Conservation (phyloP, 2,797 vertebrate genomes). For the Molothrus aeneus region DNA sequence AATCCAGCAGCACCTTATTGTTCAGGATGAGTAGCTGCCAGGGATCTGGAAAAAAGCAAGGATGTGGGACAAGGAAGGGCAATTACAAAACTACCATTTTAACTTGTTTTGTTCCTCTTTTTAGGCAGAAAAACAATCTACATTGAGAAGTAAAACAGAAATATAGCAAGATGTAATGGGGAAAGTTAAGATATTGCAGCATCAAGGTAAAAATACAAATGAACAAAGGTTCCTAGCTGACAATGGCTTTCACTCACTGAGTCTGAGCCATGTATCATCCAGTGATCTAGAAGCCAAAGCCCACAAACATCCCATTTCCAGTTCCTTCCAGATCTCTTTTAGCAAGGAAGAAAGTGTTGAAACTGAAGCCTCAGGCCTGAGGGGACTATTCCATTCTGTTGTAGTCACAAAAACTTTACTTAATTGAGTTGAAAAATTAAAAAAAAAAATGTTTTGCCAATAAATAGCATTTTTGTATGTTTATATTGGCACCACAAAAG, state of each 20-base stretch:
- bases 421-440: not conserved
- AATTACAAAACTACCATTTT: not conserved
- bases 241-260: not conserved
- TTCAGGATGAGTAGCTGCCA: not conserved
- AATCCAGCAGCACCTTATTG: not conserved
- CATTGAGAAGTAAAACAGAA: not conserved
- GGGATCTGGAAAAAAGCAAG: not conserved
- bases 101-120: not conserved
- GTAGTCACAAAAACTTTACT: not conserved
- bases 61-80: not conserved
- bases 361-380: not conserved
- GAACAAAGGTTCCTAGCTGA: not conserved
- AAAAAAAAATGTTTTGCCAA: not conserved
- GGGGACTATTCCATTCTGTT: not conserved
- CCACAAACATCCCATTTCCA: not conserved
- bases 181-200: not conserved
- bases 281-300: not conserved
- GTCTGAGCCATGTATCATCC: not conserved
- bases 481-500: conserved; percentile 26
- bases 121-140: not conserved
- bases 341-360: not conserved
- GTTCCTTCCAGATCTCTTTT: not conserved
- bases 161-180: not conserved
- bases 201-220: not conserved
- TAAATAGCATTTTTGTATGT: conserved; percentile 9